Base-by-base conservation (phyloP, 2,888 invertebrate species). In the Abrostola tripartita region DNA sequence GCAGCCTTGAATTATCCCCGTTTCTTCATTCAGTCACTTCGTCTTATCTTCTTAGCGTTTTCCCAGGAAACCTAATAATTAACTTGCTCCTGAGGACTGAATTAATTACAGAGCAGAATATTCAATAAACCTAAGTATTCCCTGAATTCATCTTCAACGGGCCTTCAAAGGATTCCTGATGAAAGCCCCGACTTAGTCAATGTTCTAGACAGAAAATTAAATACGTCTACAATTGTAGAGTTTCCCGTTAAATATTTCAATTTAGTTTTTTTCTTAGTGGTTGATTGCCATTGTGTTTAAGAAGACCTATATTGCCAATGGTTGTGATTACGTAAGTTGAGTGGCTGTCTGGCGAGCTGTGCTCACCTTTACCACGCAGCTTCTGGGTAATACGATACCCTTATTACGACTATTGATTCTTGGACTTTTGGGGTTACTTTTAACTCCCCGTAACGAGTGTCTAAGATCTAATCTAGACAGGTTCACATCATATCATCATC, bases 51-150 rank as follows among this genome's bases (percentile, higher is more conserved):
- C 5, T 12, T 24, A 24, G 44, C 10, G 24, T 47, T 47, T 47
- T 14, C 44, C 24, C 24, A 24, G 14, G 7, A 6, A 14, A 9
- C 44, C 44, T 14, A 44, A 44, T 44, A 44, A 44, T 44, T 14
- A 44, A 44, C 44, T 44, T 14, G 44, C 7, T 44, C 5, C 44
- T 14, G 14, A 12, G 24, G 12, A 0, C 44, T 24, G 44, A 24
- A 24, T 47, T 47, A 47, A 14, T 47, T 24, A 7, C 12, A 24
- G 44, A 47, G 14, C 14, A 24, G 44, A 47, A 47, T 44, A 44
- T 14, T 44, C 44, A 44, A 44, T 44, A 42, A 42, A 12, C 11
- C 44, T 44, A 44, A 44, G 44, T 44, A 44, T 44, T 12, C 24
- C 24, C 4, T 24, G 24, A 24, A 24, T 24, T 24, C 24, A 24